These are phyloP conservation scores for Speoplatyrhinus poulsoni DNA, from an alignment of 2,113 vertebrate genomes.

Conservation along the genomic window DNA sequence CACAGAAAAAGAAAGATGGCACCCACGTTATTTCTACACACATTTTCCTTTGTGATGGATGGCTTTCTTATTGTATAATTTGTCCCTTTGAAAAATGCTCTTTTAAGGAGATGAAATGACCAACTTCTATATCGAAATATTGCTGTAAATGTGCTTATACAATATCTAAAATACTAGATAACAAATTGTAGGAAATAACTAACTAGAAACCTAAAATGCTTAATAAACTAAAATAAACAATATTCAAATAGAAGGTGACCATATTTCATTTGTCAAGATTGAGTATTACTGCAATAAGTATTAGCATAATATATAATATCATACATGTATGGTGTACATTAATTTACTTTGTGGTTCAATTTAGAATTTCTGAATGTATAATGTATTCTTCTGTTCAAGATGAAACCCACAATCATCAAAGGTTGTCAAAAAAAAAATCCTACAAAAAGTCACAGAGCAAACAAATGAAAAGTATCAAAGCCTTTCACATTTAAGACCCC, in stretches of 20 bases:
- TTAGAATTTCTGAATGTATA: not conserved
- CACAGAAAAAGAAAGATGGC: constrained; percentile 44
- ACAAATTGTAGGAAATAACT: constrained; percentile 1
- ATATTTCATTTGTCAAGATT: no score
- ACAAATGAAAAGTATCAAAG: constrained; percentile 68
- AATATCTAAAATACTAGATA: constrained; percentile 15
- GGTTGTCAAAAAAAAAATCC: constrained; percentile 58
- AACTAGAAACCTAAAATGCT: not conserved
- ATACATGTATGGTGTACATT: not conserved
- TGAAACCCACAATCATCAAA: constrained; percentile 40
- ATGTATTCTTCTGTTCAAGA: not conserved
- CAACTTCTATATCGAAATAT: constrained; percentile 69
- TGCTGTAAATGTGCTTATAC: constrained; percentile 31
- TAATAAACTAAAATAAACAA: not conserved
- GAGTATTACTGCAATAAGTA: no score
- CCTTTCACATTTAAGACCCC: constrained; percentile 69
- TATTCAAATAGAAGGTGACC: not conserved
- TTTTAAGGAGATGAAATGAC: constrained; percentile 73
- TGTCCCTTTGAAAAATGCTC: constrained; percentile 77
- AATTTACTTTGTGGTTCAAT: not conserved
- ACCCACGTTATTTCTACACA: constrained; percentile 76
- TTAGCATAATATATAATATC: not conserved
- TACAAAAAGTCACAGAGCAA: constrained; percentile 65
- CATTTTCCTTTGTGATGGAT: constrained; percentile 81
- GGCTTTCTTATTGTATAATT: constrained; percentile 79